Evolutionary conservation across 2,113 vertebrate genomes (phyloP).

Genomic region (Propithecus coquereli): DNA sequence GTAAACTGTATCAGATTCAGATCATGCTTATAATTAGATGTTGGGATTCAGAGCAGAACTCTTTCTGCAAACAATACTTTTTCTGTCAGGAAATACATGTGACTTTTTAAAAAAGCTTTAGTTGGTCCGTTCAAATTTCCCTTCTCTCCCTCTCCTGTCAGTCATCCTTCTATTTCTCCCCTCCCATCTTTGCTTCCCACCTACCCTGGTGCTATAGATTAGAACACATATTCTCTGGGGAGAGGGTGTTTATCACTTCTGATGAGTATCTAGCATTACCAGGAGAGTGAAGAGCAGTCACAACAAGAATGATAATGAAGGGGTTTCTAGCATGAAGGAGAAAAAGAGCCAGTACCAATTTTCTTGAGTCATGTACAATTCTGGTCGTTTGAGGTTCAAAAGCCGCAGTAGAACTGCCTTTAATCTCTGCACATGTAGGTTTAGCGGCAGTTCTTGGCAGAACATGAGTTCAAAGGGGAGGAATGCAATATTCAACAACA

Average conservation of each 20-base stretch:
- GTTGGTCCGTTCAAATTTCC: constrained; percentile 26
- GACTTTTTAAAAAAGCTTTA: constrained; percentile 41
- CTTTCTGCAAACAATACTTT: constrained; percentile 56
- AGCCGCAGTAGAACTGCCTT: constrained; percentile 74
- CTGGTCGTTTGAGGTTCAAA: constrained; percentile 79
- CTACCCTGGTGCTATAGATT: constrained; percentile 56
- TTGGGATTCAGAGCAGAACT: neutral
- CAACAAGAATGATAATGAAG: constrained; percentile 78
- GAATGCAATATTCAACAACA: constrained; percentile 32
- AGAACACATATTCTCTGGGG: constrained; percentile 64
- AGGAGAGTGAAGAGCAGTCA: constrained; percentile 65
- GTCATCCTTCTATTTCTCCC: neutral
- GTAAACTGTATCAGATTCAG: neutral
- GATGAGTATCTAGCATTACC: constrained; percentile 78
- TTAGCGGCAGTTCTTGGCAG: constrained; percentile 71
- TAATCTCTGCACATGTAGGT: constrained; percentile 79
- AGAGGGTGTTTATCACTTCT: constrained; percentile 75
- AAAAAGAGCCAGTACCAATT: constrained; percentile 71
- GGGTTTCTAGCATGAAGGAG: constrained; percentile 68
- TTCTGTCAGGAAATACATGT: neutral
- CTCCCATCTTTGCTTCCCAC: neutral
- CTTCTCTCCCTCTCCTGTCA: neutral
- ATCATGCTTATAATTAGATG: constrained; percentile 25
- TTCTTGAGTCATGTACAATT: constrained; percentile 69
- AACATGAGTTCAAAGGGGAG: constrained; percentile 67